These are phyloP conservation scores for Hypomecis punctinalis DNA, from an alignment of 2,888 invertebrate genomes.

Conservation along the genomic window DNA sequence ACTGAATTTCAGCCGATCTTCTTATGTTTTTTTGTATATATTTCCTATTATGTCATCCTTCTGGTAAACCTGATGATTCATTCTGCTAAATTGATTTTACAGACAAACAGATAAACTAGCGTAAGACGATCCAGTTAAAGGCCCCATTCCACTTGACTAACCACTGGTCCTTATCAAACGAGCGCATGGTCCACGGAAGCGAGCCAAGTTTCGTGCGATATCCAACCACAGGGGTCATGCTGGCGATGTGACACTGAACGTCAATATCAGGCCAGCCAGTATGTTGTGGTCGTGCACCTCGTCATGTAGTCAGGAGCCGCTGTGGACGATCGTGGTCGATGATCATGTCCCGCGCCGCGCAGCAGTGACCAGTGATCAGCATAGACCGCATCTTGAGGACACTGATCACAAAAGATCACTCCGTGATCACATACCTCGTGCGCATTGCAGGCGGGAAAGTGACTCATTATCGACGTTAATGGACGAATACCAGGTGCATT, in stretches of 20 bases:
- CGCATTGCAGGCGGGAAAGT: slow-evolving; percentile 63
- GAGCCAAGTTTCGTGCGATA: neutral
- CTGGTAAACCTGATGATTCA: too few species aligned
- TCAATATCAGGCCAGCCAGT: slow-evolving; percentile 22
- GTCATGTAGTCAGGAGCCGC: slow-evolving; percentile 11
- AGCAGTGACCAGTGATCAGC: neutral
- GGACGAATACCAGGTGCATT: slow-evolving; percentile 73
- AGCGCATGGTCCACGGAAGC: neutral
- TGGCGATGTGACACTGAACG: slow-evolving; percentile 19
- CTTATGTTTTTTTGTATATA: too few species aligned
- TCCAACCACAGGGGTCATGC: neutral
- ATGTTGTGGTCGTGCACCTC: slow-evolving; percentile 37
- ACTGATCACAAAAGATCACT: neutral
- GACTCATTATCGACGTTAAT: slow-evolving; percentile 63
- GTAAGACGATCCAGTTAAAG: too few species aligned
- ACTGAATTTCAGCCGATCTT: too few species aligned
- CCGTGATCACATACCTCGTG: slow-evolving; percentile 51
- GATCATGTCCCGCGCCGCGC: neutral
- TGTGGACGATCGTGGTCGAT: too few species aligned
- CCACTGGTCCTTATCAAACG: slow-evolving; percentile 11
- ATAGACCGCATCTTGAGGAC: too few species aligned
- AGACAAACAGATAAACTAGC: too few species aligned
- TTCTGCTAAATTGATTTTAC: too few species aligned
- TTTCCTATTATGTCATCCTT: too few species aligned
- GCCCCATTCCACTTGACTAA: neutral